Base-by-base conservation (phyloP, 64 coral and sea anemone genomes). In the Platygyra sinensis region DNA sequence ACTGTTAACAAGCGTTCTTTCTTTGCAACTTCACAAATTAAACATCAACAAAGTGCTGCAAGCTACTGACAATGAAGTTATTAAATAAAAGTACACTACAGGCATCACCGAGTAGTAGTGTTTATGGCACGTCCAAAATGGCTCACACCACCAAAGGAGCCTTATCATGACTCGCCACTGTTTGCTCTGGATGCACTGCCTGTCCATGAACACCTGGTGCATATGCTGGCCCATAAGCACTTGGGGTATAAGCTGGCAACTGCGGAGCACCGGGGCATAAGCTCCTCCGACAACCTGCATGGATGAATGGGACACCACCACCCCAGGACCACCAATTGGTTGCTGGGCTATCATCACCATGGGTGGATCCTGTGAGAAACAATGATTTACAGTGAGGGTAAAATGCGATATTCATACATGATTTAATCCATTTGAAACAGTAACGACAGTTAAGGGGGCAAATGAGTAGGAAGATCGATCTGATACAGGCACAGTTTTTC, bases 211-310 rank as follows among this genome's bases (percentile, higher is more conserved):
- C 25, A 69, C 24, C 65, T 27, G 0, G 8, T 1, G 65, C n/a
- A 22, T 69, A 69, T 27, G 62, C 62, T 7, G 18, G 18, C 20
- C 10, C 22, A 9, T 24, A n/a, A 69, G 65, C 65, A 69, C 20
- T n/a, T 12, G 22, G 65, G 65, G 2, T 4, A 10, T 69, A 69
- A 8, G 22, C n/a, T n/a, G 65, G n/a, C n/a, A n/a, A n/a, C n/a
- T n/a, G n/a, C n/a, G n/a, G n/a, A n/a, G n/a, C 62, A 22, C 62
- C 62, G 2, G 6, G n/a, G n/a, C n/a, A n/a, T n/a, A n/a, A n/a
- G n/a, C n/a, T n/a, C n/a, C n/a, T n/a, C n/a, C n/a, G n/a, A n/a
- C 17, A 65, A 65, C 65, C 65, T 69, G 65, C 65, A 69, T 69
- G n/a, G 65, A 69, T 69, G 65, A 28, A 69, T 69, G 65, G 4